Percentiles rank a stretch among this genome's conserved stretches.
phyloP scores from a whole-genome alignment of 2,113 vertebrate genomes.

The Actenoides lindsayi region DNA sequence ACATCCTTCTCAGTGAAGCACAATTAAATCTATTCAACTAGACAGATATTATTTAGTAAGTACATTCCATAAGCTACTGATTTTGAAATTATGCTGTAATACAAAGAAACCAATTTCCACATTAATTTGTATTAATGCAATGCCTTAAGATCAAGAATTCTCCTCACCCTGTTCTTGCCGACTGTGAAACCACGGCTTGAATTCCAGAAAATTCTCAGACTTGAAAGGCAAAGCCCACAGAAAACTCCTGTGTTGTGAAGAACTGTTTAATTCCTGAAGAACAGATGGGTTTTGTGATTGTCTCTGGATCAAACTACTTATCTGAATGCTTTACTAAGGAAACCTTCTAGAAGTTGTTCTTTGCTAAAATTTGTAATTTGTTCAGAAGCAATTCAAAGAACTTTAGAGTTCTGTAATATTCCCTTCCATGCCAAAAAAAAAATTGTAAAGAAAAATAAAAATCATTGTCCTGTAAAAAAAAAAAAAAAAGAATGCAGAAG shows the following conservation, averaged over 20 bases:
- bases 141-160: conserved; percentile 34
- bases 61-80: conserved; percentile 10
- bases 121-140: conserved; percentile 51
- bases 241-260: not conserved
- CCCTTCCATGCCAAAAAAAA: not conserved
- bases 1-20: not conserved
- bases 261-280: not conserved
- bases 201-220: conserved; percentile 24
- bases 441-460: not conserved
- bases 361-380: not conserved
- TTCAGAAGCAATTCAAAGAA: not conserved
- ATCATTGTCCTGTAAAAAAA: not conserved
- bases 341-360: not conserved
- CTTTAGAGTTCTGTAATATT: not conserved
- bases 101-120: conserved; percentile 57
- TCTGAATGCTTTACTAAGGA: not conserved
- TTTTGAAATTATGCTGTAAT: conserved; percentile 32
- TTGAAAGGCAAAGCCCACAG: not conserved
- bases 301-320: not conserved
- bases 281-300: not conserved
- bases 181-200: not conserved
- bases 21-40: conserved; percentile 28
- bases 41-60: conserved; percentile 1
- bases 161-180: not conserved
- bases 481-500: not conserved